Base-by-base conservation (phyloP, 2,113 vertebrate species). In the Carassius auratus region DNA sequence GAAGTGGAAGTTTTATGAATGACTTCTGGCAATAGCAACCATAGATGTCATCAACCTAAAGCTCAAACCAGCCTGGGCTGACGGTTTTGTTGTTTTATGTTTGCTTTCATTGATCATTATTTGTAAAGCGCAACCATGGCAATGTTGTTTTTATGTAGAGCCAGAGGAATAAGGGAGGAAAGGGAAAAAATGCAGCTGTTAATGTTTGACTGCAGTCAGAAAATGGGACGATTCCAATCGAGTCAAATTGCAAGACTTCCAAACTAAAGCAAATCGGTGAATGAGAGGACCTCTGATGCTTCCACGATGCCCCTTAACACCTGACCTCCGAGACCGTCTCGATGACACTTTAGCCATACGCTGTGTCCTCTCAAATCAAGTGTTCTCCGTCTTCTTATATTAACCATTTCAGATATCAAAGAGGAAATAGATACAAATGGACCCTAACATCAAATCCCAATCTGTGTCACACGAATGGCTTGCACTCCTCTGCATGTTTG, bases 91-190 rank as follows among this genome's bases (percentile, higher is more conserved):
- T 64, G 21, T 50, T 82, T 84, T 78, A 7, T 66, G 57, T 87
- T 87, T 68, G 80, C 68, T 76, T 77, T 78, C 42, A 62, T 85
- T 73, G 81, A 66, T 64, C 21, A 75, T 84, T 64, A 59, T 81
- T 80, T 86, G 15, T 86, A 85, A 74, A 69, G 8, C 21, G 50
- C 64, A 74, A 79, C 33, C 81, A 64, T 50, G 81, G 75, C 66
- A 48, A 73, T 69, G 48, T 69, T 78, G 76, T 71, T 61, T 71
- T 81, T 33, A 73, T 57, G 45, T 73, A 45, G 62, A 86, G 38
- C 23, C 26, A 79, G 45, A 61, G 26, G 57, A 75, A 23, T 26
- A 30, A 86, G 5, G n/a, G 55, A 42, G 66, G 45, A 76, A 79
- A 3, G 36, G 36, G 3, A 61, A 76, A 30, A 45, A 55, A 69